A percentile compares a stretch with the other conserved stretches of the same genome.
phyloP scores from a whole-genome alignment of 2,113 vertebrate genomes.

The Labeo catla region DNA sequence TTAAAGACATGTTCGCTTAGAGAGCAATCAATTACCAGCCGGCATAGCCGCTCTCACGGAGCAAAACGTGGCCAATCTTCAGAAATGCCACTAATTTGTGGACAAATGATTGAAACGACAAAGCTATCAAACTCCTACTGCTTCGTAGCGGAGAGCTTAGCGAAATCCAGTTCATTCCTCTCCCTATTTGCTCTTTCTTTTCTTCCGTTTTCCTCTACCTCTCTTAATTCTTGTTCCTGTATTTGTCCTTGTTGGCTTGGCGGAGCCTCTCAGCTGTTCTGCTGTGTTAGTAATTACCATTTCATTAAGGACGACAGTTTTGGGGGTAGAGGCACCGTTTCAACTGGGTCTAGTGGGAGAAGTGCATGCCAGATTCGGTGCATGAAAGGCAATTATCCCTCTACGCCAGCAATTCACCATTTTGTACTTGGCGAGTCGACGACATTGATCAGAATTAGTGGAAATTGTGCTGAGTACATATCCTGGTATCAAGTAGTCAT shows the following conservation, averaged over 20 bases:
- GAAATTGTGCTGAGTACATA: slow-evolving; percentile 66
- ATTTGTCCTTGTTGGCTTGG: slow-evolving; percentile 63
- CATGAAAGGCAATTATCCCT: slow-evolving; percentile 77
- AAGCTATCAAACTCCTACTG: slow-evolving; percentile 61
- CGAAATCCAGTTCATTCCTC: slow-evolving; percentile 64
- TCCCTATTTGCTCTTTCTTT: slow-evolving; percentile 9
- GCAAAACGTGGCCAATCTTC: slow-evolving; percentile 54
- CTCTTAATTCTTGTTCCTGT: slow-evolving; percentile 35
- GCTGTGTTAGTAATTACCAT: slow-evolving; percentile 81
- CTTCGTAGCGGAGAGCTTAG: slow-evolving; percentile 69
- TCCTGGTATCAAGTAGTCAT: slow-evolving; percentile 51
- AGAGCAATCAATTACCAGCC: slow-evolving; percentile 80
- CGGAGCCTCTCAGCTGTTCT: slow-evolving; percentile 77
- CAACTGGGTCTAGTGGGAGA: slow-evolving; percentile 75
- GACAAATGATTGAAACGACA: slow-evolving; percentile 41
- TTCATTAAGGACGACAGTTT: slow-evolving; percentile 81
- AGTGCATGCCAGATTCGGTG: slow-evolving; percentile 72
- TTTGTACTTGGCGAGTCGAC: slow-evolving; percentile 76
- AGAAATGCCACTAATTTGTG: slow-evolving; percentile 42
- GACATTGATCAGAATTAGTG: slow-evolving; percentile 68
- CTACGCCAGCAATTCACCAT: slow-evolving; percentile 74
- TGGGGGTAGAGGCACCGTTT: slow-evolving; percentile 79
- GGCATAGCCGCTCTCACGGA: slow-evolving; percentile 72
- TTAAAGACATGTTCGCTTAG: slow-evolving; percentile 82
- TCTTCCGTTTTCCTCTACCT: neutral